Evolutionary conservation across 2,797 vertebrate species (phyloP), one percentile per base, ranked within the genome.

Genomic region (Caiman crocodilus): DNA sequence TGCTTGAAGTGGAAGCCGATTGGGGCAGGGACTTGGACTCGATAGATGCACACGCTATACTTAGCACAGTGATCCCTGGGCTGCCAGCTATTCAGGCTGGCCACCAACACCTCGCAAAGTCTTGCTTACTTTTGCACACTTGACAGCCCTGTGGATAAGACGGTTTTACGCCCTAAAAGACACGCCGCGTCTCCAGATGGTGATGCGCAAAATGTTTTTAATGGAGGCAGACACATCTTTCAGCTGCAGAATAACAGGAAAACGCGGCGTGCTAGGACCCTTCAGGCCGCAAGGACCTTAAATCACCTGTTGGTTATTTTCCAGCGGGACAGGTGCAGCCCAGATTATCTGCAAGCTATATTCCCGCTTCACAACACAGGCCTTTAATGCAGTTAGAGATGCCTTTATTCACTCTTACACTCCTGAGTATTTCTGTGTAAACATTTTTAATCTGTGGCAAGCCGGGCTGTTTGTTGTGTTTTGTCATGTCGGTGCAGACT

Each of bases 381-480:
- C 78, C 42, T 96, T 92, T 84, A 89, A 93, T 15, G 77, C 84
- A 91, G 84, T 85, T 93, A 84, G 59, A 93, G 91, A 91, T 60
- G 76, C 77, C 89, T 96, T 96, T 96, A 85, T 93, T 91, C 88
- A 84, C 89, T 80, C 92, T 80, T 90, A 95, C 88, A 93, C 97
- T 97, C 96, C 94, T 93, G 92, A 96, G 95, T 96, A 90, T 97
- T 97, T 97, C 93, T 94, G 94, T 32, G 85, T 96, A 97, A 97
- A 96, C 93, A 95, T 96, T 96, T 96, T 96, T 97, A 97, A 97
- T 97, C 97, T 95, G 94, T 95, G 96, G 95, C 92, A 94, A 97
- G 95, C 90, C 94, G 96, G 95, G 97, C 97, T 97, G 96, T 97
- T 97, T 97, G 96, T 97, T 97, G 97, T 97, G 96, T 97, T 97